Percentiles rank a stretch among this genome's conserved stretches.
These are phyloP conservation scores for Macquaria australasica DNA, from an alignment of 2,113 vertebrate species.

Conservation along the genomic window DNA sequence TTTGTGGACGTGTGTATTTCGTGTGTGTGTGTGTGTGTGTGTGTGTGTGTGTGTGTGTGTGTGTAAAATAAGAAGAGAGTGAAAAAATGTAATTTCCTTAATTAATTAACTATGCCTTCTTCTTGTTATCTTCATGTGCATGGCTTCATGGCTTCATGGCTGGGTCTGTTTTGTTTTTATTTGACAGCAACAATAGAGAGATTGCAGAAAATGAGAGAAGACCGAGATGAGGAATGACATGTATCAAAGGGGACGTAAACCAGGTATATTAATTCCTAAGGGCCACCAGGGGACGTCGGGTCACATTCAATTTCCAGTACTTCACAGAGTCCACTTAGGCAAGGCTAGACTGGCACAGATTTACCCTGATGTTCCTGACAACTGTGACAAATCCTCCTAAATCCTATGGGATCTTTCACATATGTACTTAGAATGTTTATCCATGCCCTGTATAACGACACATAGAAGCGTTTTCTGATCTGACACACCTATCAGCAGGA, in stretches of 20 bases:
- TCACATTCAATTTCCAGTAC: constrained; percentile 1
- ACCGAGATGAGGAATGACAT: not conserved
- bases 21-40: not conserved
- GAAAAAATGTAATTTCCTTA: too few species aligned
- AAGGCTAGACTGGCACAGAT: not conserved
- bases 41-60: not conserved
- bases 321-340: not conserved
- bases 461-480: not conserved
- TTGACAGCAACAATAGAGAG: not conserved
- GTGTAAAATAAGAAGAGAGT: not conserved
- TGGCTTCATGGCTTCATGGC: not conserved
- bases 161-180: not conserved
- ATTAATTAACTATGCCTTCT: too few species aligned
- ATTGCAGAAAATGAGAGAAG: too few species aligned
- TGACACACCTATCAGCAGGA: not conserved
- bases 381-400: not conserved
- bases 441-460: not conserved
- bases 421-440: not conserved
- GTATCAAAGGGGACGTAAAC: not conserved
- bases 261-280: not conserved
- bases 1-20: not conserved
- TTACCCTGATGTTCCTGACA: not conserved
- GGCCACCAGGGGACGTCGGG: not conserved
- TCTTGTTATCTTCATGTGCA: not conserved
- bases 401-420: not conserved